Evolutionary conservation across 2,888 invertebrate species (phyloP).

Genomic region (Bombylius discolor): DNA sequence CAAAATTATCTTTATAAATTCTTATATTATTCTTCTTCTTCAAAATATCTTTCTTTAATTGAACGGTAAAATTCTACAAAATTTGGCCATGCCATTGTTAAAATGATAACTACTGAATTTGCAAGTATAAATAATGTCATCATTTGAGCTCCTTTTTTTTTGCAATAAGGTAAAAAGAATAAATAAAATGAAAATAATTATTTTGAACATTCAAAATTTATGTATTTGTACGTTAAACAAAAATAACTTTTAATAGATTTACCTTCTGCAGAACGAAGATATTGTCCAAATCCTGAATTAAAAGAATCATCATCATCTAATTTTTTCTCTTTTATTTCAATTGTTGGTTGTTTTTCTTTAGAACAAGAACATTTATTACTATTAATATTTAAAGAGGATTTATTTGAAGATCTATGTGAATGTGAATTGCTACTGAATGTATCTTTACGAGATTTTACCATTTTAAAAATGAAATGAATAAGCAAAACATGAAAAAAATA

Average conservation of each 20-base stretch:
- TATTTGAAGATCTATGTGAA: neutral
- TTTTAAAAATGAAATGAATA: neutral
- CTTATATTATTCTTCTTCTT: constrained; percentile 16
- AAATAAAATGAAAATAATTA: neutral
- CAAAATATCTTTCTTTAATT: constrained; percentile 41
- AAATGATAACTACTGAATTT: constrained; percentile 57
- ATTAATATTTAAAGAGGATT: neutral
- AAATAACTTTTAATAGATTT: neutral
- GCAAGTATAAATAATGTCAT: constrained; percentile 70
- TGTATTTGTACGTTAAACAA: neutral
- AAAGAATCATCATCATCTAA: constrained; percentile 25
- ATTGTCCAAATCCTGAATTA: constrained; percentile 35
- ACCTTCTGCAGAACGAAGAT: constrained; percentile 34
- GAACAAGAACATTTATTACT: too few relatives aligned
- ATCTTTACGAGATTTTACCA: neutral
- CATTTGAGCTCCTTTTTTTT: constrained; percentile 51
- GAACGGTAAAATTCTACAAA: constrained; percentile 46
- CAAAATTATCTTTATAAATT: neutral
- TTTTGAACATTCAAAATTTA: neutral
- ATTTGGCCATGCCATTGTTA: constrained; percentile 62
- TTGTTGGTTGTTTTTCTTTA: neutral
- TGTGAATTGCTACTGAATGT: neutral
- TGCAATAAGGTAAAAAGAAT: constrained; percentile 33
- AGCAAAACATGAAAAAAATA: too few relatives aligned
- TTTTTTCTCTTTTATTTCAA: constrained; percentile 8